Percentiles rank a stretch among this genome's conserved stretches.
Conservation (phyloP, 2,113 vertebrate species). For the Pimephales promelas region DNA sequence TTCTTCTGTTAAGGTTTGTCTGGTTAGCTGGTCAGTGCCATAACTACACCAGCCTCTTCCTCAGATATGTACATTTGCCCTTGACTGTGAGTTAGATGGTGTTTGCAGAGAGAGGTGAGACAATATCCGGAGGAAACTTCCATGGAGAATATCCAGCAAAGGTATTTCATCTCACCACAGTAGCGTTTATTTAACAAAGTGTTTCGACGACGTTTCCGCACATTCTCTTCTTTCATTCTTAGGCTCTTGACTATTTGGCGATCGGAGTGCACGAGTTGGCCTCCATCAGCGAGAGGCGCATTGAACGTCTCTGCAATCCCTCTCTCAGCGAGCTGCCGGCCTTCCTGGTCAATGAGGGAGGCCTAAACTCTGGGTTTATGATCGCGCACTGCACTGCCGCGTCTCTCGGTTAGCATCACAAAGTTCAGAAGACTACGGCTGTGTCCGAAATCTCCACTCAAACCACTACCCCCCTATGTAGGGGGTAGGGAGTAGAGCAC, state of each 20-base stretch:
- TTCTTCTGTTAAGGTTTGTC: not conserved
- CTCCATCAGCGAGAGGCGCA: conserved; percentile 94
- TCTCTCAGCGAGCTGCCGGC: conserved; percentile 94
- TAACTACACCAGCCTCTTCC: not conserved
- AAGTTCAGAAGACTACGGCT: not conserved
- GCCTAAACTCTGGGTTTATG: conserved; percentile 98
- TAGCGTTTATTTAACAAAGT: not conserved
- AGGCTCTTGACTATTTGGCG: conserved; percentile 88
- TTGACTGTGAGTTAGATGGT: conserved; percentile 89
- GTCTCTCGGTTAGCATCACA: conserved; percentile 82
- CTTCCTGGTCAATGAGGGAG: conserved; percentile 95
- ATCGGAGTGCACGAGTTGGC: conserved; percentile 96
- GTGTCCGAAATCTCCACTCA: too few species aligned
- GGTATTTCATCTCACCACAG: conserved; percentile 54
- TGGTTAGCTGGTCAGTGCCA: not conserved
- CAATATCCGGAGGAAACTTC: conserved; percentile 97
- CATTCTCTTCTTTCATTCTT: conserved; percentile 23
- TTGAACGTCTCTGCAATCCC: conserved; percentile 93
- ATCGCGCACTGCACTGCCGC: conserved; percentile 98
- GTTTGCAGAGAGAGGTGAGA: conserved; percentile 93
- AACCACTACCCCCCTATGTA: too few species aligned
- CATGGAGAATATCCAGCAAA: conserved; percentile 96
- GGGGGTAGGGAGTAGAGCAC: too few species aligned
- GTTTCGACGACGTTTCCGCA: not conserved
- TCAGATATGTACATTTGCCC: conserved; percentile 39